A percentile compares a stretch with the other conserved stretches of the same genome.
Evolutionary conservation across 2,888 invertebrate genomes (phyloP).

Genomic region (Metallyticus violacea): DNA sequence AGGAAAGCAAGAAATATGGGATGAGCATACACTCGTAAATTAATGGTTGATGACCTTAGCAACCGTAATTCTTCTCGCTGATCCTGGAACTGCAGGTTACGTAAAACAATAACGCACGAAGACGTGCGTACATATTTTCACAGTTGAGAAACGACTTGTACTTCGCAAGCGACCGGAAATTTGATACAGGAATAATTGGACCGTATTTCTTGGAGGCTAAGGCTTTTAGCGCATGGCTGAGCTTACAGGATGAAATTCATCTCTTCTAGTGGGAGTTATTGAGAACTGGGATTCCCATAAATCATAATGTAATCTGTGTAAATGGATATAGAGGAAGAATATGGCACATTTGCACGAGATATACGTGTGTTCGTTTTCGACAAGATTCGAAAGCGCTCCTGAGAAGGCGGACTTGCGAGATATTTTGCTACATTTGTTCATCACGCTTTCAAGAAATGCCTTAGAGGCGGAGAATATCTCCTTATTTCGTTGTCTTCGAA

Average conservation of each 20-base stretch:
- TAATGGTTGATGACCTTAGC: no score
- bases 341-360: background rate
- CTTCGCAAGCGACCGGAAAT: background rate
- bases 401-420: background rate
- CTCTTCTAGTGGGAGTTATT: background rate
- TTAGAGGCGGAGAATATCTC: no score
- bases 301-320: background rate
- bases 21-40: no score
- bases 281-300: background rate
- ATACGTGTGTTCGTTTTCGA: background rate
- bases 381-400: background rate
- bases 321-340: background rate
- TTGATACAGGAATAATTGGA: background rate
- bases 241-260: no score
- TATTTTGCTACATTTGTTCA: no score
- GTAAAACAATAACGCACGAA: no score
- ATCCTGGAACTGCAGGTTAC: background rate
- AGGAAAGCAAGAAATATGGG: no score
- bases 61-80: background rate
- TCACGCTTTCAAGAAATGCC: no score
- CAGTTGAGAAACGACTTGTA: background rate
- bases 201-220: background rate
- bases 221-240: background rate
- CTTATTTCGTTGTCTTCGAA: no score
- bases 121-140: no score